Evolutionary conservation across 2,888 invertebrate genomes (phyloP), one percentile per base, ranked within the genome.

Genomic region (Caenorhabditis virilis): DNA sequence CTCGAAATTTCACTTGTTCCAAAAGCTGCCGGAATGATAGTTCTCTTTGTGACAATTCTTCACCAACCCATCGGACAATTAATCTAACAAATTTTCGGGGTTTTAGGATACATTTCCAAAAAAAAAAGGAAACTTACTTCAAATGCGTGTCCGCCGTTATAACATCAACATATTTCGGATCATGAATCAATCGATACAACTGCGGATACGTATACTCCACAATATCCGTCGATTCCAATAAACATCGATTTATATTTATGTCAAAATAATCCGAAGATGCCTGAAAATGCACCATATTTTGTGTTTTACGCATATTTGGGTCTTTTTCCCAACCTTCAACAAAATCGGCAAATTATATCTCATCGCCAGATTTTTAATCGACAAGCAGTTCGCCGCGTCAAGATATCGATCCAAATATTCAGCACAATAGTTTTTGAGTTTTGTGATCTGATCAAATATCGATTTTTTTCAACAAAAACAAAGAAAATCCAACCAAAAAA

Each of bases 391-490:
- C 53, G 87, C 86, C 42, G 87, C 83, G 80, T 87, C 88, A 69
- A 89, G 79, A 83, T 88, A 88, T 50, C 88, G 85, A 69, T 88
- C 87, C 74, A 89, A 83, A 77, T 88, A 89, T 77, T 89, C 88
- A 57, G 88, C 88, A 84, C 89, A 89, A 79, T 88, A 88, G 67
- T 84, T 84, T 78, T 89, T 88, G 69, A 89, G 83, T 26, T 83
- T 79, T 11, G 77, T 64, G 7, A 82, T 74, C 80, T 80, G 49
- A 41, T 75, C 39, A 30, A 7, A n/a, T 20, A 3, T n/a, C 22
- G 13, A 38, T 56, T 39, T 7, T 38, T 30, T 30, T 30, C 13
- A 30, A 9, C 13, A 13, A 16, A 18, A 15, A 48, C 13, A 15
- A 9, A 9, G 7, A 9, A 30, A 30, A 9, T 38, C 42, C 65